Evolutionary conservation across 1,140 invertebrate genomes (phyloP), one percentile per base, ranked within the genome.

Genomic region (Drosophila chauvacae): DNA sequence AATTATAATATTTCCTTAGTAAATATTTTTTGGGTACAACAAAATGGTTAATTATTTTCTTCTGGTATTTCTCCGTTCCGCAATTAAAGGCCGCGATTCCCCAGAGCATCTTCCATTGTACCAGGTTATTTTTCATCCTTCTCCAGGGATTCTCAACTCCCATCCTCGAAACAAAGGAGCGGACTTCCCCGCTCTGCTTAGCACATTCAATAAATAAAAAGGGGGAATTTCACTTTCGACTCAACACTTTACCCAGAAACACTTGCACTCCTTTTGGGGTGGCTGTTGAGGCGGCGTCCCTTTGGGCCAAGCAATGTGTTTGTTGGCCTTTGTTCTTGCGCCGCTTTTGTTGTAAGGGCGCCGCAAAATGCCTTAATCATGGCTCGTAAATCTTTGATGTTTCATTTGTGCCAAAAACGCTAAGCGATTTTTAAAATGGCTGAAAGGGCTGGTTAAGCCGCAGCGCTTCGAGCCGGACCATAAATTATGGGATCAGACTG

Each of bases 321-420:
- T 69, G 39, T 28, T 35, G 28, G 53, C 65, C 58, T 80, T 83
- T 88, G 71, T 83, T 85, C 86, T 64, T 39, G 47, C 37, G 60
- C 23, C 48, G 48, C 26, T 73, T 68, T 69, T 64, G 62, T 51
- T 60, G 45, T 62, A 44, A 57, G 51, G 20, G 47, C 18, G 76
- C 76, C 66, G 48, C 76, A 87, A 76, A 87, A 87, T 76, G 84
- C 77, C 86, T 90, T 90, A 90, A 90, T 90, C 86, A 90, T 81
- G 74, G 85, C 85, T 90, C 85, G 85, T 90, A 90, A 90, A 90
- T 90, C 85, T 90, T 90, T 90, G 85, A 90, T 90, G 85, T 90
- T 90, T 90, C 86, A 90, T 90, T 90, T 90, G 81, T 85, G 85
- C 78, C 81, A 80, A 77, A 44, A 85, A 73, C 71, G 87, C 81